These are phyloP conservation scores for Hermaeophaga mercurialis DNA, from an alignment of 2,888 invertebrate species.

Conservation along the genomic window DNA sequence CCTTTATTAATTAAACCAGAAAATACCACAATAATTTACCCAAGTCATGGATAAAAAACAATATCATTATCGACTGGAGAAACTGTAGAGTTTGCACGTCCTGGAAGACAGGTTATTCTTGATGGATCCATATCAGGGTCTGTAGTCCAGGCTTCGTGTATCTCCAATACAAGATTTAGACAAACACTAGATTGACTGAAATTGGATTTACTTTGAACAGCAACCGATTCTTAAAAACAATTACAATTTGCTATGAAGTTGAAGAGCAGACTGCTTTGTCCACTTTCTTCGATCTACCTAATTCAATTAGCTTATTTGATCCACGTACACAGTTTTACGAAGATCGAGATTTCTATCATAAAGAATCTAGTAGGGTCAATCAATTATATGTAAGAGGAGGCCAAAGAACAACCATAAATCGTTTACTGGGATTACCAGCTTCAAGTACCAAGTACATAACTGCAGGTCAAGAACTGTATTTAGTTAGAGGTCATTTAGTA, in stretches of 20 bases:
- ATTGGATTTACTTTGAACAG: constrained; percentile 60
- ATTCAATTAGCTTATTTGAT: constrained; percentile 59
- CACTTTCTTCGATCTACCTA: constrained; percentile 59
- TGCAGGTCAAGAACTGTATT: constrained; percentile 49
- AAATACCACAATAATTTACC: constrained; percentile 30
- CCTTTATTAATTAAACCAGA: constrained; percentile 29
- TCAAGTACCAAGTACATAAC: constrained; percentile 58
- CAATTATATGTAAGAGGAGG: constrained; percentile 46
- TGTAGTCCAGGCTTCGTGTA: constrained; percentile 41
- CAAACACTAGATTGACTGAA: constrained; percentile 58
- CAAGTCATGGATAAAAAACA: constrained; percentile 22
- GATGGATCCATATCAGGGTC: constrained; percentile 25
- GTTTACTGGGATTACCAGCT: constrained; percentile 43
- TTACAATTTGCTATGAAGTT: constrained; percentile 63
- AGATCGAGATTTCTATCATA: constrained; percentile 59
- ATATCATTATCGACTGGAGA: constrained; percentile 26
- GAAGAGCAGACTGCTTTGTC: constrained; percentile 60
- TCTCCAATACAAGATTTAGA: constrained; percentile 42
- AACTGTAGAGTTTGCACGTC: constrained; percentile 32
- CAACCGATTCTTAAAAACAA: constrained; percentile 58
- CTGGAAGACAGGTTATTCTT: constrained; percentile 35
- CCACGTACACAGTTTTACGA: constrained; percentile 58
- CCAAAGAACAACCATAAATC: constrained; percentile 49
- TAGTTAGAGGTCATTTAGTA: constrained; percentile 67
- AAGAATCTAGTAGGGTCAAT: constrained; percentile 49